Conservation (phyloP, 2,888 invertebrate genomes). For the Sylvicola cinctus region DNA sequence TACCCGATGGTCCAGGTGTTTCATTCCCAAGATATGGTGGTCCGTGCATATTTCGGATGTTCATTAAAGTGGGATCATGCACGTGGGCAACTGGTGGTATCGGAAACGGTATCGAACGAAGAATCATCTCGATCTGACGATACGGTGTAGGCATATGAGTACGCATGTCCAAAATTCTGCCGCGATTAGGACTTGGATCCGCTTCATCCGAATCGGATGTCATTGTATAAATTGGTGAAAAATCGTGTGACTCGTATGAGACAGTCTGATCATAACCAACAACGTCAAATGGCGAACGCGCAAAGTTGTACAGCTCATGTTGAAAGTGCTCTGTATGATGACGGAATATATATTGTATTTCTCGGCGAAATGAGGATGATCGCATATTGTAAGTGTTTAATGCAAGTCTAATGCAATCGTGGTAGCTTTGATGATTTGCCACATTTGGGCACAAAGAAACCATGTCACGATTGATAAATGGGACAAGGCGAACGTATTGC, state of each 20-base stretch:
- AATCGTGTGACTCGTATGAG: conserved; percentile 33
- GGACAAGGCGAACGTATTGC: conserved; percentile 60
- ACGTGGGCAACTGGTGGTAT: too few relatives aligned
- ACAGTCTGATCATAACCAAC: conserved; percentile 57
- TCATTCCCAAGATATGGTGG: too few relatives aligned
- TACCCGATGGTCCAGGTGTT: too few relatives aligned
- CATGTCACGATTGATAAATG: conserved; percentile 77
- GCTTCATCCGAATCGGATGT: not conserved
- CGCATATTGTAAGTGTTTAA: conserved; percentile 39
- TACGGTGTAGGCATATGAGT: too few relatives aligned
- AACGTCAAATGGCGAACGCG: conserved; percentile 71
- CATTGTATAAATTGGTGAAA: not conserved
- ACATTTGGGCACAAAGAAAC: conserved; percentile 38
- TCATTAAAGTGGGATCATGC: too few relatives aligned
- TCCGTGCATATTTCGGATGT: too few relatives aligned
- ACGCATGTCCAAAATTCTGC: too few relatives aligned
- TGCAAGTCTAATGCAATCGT: too few relatives aligned
- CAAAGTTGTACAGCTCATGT: conserved; percentile 73
- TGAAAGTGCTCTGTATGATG: conserved; percentile 65
- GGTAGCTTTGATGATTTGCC: too few relatives aligned
- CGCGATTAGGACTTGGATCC: not conserved
- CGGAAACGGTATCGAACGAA: too few relatives aligned
- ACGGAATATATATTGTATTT: conserved; percentile 46
- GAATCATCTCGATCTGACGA: too few relatives aligned
- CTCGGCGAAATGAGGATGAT: conserved; percentile 41